Conservation (phyloP, 2,797 vertebrate genomes). For the Pyrocephalus nanus region DNA sequence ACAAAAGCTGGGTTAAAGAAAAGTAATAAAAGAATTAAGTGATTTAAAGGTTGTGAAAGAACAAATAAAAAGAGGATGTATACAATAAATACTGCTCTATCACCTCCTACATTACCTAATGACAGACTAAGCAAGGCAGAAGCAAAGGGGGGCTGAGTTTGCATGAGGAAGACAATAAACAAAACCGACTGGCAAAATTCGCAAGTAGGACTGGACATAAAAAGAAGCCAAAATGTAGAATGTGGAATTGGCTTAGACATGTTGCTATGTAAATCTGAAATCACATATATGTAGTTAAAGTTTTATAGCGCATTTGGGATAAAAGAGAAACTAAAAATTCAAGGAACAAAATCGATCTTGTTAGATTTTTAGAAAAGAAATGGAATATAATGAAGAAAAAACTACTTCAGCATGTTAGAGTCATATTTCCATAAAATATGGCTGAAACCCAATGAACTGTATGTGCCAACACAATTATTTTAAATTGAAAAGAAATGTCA, state of each 20-base stretch:
- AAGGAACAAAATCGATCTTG: neutral
- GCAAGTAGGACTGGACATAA: neutral
- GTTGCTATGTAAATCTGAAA: neutral
- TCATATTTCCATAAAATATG: neutral
- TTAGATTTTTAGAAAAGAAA: neutral
- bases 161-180: neutral
- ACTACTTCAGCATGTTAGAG: neutral
- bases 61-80: neutral
- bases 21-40: neutral
- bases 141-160: neutral
- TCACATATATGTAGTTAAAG: neutral
- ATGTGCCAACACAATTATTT: neutral
- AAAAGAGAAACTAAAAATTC: neutral
- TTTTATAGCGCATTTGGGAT: neutral
- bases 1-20: neutral
- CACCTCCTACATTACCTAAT: neutral
- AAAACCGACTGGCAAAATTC: neutral
- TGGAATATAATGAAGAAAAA: neutral
- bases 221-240: neutral
- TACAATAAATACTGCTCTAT: neutral
- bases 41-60: slow-evolving; percentile 11
- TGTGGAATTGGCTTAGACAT: neutral
- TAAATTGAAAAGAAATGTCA: neutral
- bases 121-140: neutral
- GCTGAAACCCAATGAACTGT: neutral